Base-by-base conservation (phyloP, 2,113 vertebrate species). In the Podilymbus podiceps region DNA sequence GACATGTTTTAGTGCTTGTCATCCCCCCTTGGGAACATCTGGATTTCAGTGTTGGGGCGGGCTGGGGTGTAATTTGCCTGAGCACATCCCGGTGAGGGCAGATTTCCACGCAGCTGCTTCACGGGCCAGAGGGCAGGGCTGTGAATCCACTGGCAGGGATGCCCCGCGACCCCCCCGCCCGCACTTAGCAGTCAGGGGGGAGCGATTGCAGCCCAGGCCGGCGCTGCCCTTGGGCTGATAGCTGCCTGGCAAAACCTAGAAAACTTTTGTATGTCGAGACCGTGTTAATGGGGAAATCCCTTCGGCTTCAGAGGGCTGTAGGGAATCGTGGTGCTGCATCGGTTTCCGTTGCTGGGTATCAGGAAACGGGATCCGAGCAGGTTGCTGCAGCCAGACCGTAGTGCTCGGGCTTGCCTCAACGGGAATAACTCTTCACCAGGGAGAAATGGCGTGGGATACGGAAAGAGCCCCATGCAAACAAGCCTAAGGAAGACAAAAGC, bases 381-480 rank as follows among this genome's bases (percentile, higher is more conserved):
- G 15, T 35, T 0, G 2, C 24, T 25, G 76, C 47, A 30, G 79
- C n/a, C 0, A 3, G 55, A 12, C 28, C 0, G 1, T 40, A 55
- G 24, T 12, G 16, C 24, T n/a, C 7, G n/a, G 47, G 24, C 14
- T 55, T 40, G 55, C 62, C 55, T 14, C n/a, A 9, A 8, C 30
- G 30, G 47, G 53, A 60, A 46, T 38, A 8, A 31, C 31, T 38
- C 69, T 28, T 31, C 38, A 5, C 4, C 3, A 1, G n/a, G 25
- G 13, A 49, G n/a, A 20, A 30, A 40, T n/a, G 63, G 21, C 2
- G 12, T 11, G 30, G 21, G 49, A 33, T 47, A 31, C 1, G 30
- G 72, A 25, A 30, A 49, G 31, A 71, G 30, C 42, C 15, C 53
- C 53, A 10, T 71, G 50, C 31, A 56, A 55, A 58, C 5, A 38